Percentiles rank a stretch among this genome's conserved stretches.
These are phyloP conservation scores for Eupristina koningsbergeri DNA, from an alignment of 1,140 invertebrate genomes.

Conservation along the genomic window DNA sequence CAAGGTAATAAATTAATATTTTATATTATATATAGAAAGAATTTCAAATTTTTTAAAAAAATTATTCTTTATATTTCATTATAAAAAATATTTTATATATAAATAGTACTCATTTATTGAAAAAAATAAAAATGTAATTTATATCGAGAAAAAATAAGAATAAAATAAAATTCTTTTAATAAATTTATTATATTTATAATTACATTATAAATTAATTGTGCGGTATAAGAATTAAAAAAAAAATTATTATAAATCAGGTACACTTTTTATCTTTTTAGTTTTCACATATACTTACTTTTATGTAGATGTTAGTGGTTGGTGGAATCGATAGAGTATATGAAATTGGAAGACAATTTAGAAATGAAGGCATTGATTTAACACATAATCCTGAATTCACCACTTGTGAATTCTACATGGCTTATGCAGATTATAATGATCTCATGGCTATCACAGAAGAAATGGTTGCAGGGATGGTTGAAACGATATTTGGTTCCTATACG, in stretches of 20 bases:
- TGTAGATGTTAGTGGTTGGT: constrained; percentile 94
- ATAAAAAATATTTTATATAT: too few species aligned
- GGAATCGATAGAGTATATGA: constrained; percentile 98
- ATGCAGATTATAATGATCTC: constrained; percentile 98
- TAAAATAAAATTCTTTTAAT: neutral
- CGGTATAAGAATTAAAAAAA: constrained; percentile 22
- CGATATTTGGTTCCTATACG: constrained; percentile 82
- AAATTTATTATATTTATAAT: too few species aligned
- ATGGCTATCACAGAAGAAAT: constrained; percentile 94
- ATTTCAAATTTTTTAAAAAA: neutral
- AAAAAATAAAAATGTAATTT: neutral
- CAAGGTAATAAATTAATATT: constrained; percentile 77
- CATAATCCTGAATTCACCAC: constrained; percentile 99
- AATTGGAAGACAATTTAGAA: constrained; percentile 97
- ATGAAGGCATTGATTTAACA: constrained; percentile 98
- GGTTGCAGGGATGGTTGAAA: constrained; percentile 88
- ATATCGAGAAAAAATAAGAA: neutral
- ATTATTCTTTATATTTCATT: too few species aligned
- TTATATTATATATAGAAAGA: neutral
- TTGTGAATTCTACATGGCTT: constrained; percentile 99
- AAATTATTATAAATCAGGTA: neutral
- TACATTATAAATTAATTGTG: too few species aligned
- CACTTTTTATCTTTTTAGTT: constrained; percentile 27
- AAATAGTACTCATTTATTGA: neutral
- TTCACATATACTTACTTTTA: constrained; percentile 48